Evolutionary conservation across 2,113 vertebrate species (phyloP).

Genomic region (Catharus fuscescens): DNA sequence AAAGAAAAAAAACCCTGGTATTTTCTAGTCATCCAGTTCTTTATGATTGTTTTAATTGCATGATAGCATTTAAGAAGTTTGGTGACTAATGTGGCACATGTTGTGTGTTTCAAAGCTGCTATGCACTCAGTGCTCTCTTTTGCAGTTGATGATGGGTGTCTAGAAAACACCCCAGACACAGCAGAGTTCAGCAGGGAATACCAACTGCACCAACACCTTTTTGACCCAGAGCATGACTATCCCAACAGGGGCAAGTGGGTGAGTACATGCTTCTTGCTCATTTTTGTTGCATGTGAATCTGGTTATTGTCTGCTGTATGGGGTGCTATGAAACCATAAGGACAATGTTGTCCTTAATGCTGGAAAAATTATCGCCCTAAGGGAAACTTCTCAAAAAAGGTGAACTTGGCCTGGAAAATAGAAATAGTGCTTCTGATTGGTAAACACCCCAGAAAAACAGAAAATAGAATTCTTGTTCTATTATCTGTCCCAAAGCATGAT

Average conservation of each 20-base stretch:
- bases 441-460: neutral
- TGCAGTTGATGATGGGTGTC: constrained; percentile 88
- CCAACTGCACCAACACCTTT: constrained; percentile 94
- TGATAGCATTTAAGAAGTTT: neutral
- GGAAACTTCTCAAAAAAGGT: neutral
- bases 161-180: constrained; percentile 94
- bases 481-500: neutral
- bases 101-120: neutral
- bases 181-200: constrained; percentile 96
- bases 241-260: constrained; percentile 91
- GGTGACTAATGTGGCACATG: neutral
- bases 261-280: constrained; percentile 61
- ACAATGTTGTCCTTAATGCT: neutral
- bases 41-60: neutral
- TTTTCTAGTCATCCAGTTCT: neutral
- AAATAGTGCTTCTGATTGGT: neutral
- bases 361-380: neutral
- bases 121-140: constrained; percentile 11
- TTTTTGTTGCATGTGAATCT: neutral
- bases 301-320: neutral
- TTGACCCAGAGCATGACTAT: constrained; percentile 94
- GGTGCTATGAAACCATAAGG: neutral
- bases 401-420: neutral
- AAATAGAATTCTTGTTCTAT: neutral
- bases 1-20: neutral